Evolutionary conservation across 2,113 vertebrate genomes (phyloP).

Genomic region (Antechinus flavipes): DNA sequence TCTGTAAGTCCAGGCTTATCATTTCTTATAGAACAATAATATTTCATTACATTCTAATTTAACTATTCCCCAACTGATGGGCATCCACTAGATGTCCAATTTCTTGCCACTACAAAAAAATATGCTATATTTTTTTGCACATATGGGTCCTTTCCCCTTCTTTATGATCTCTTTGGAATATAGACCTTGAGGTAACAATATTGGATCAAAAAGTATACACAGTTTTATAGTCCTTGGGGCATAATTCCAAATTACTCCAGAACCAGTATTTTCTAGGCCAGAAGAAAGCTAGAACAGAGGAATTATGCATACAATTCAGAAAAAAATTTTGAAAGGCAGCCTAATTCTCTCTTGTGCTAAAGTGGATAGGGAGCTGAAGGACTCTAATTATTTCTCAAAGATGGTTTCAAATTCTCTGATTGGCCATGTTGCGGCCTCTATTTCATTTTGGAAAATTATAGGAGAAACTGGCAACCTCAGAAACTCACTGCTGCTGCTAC

Average conservation of each 20-base stretch:
- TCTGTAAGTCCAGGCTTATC: no score
- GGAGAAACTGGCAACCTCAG: conserved; percentile 14
- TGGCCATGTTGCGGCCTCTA: background rate
- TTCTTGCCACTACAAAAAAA: no score
- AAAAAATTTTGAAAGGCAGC: conserved; percentile 10
- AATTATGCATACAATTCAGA: conserved; percentile 35
- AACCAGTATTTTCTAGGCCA: background rate
- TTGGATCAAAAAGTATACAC: no score
- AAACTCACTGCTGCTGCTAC: conserved; percentile 15
- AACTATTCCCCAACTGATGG: no score
- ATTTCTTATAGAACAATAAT: no score
- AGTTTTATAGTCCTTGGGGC: no score
- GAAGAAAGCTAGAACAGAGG: background rate
- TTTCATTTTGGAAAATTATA: conserved; percentile 12
- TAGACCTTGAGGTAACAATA: no score
- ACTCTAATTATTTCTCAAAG: background rate
- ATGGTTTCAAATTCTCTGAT: conserved; percentile 9
- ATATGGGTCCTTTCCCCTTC: no score
- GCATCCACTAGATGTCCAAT: no score
- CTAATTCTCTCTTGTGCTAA: conserved; percentile 22
- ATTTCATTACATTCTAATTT: no score
- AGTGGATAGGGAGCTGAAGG: conserved; percentile 29
- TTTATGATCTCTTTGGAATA: no score
- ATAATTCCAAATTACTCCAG: background rate
- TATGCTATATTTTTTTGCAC: no score